A percentile compares a stretch with the other conserved stretches of the same genome.
Evolutionary conservation across 2,113 vertebrate species (phyloP).

Genomic region (Erpornis zantholeuca): DNA sequence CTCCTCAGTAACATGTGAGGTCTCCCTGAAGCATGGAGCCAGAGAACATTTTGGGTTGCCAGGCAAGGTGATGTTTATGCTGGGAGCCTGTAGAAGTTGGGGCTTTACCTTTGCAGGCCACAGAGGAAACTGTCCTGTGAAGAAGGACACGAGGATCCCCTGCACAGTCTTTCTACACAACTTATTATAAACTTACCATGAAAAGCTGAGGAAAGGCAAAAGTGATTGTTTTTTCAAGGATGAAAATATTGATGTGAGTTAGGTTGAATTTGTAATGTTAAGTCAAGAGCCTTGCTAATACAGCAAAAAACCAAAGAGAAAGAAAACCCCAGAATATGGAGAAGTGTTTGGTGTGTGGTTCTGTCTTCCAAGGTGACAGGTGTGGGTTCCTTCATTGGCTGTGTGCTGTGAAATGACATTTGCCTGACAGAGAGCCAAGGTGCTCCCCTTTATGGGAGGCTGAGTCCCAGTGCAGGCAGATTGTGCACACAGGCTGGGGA

Average conservation of each 20-base stretch:
- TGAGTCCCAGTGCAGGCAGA: background rate
- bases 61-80: background rate
- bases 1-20: rapidly evolving
- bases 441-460: background rate
- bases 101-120: background rate
- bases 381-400: background rate
- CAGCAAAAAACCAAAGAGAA: background rate
- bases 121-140: background rate
- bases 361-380: background rate
- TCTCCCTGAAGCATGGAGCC: background rate
- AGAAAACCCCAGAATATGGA: background rate
- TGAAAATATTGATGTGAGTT: background rate
- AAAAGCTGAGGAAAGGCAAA: background rate
- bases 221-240: background rate
- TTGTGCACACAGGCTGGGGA: background rate
- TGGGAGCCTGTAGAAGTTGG: background rate
- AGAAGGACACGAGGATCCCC: background rate
- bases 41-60: background rate
- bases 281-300: background rate
- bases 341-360: background rate
- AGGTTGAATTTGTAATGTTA: background rate
- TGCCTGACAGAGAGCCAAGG: background rate
- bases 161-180: background rate
- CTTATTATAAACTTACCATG: background rate
- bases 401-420: background rate